Percentiles rank a stretch among this genome's conserved stretches.
These are phyloP conservation scores for Pteromalus puparum DNA, from an alignment of 1,140 invertebrate genomes.

Conservation along the genomic window DNA sequence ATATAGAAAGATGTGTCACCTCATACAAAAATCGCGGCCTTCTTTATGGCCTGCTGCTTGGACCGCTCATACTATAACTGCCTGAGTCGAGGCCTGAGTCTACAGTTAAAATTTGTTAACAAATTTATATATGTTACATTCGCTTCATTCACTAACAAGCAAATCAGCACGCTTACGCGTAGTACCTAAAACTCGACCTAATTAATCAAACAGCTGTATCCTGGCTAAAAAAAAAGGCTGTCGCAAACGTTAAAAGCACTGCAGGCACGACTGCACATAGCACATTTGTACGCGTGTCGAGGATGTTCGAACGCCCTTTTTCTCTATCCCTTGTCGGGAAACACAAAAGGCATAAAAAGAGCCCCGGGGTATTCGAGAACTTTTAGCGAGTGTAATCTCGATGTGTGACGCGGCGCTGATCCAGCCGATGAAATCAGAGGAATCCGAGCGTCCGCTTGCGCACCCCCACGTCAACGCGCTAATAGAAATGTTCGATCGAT, in stretches of 20 bases:
- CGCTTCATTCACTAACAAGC: too few species aligned
- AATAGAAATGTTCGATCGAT: slow-evolving; percentile 43
- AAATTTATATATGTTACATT: too few species aligned
- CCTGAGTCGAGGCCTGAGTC: too few species aligned
- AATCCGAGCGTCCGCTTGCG: neutral
- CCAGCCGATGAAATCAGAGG: slow-evolving; percentile 27
- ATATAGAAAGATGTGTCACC: too few species aligned
- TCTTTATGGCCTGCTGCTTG: too few species aligned
- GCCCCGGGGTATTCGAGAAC: neutral
- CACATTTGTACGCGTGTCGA: slow-evolving; percentile 12
- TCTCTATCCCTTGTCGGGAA: neutral
- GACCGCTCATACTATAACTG: too few species aligned
- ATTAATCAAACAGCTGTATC: neutral
- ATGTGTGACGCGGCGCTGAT: slow-evolving; percentile 25
- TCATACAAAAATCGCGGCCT: too few species aligned
- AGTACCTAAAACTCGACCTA: neutral
- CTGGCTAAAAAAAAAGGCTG: neutral
- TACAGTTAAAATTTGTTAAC: too few species aligned
- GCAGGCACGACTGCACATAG: neutral
- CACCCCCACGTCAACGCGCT: neutral
- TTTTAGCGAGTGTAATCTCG: slow-evolving; percentile 15
- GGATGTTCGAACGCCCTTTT: neutral
- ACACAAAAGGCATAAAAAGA: slow-evolving; percentile 11
- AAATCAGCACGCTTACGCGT: too few species aligned
- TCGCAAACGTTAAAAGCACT: neutral